Conservation (phyloP, 2,113 vertebrate genomes). For the Sus scrofa region DNA sequence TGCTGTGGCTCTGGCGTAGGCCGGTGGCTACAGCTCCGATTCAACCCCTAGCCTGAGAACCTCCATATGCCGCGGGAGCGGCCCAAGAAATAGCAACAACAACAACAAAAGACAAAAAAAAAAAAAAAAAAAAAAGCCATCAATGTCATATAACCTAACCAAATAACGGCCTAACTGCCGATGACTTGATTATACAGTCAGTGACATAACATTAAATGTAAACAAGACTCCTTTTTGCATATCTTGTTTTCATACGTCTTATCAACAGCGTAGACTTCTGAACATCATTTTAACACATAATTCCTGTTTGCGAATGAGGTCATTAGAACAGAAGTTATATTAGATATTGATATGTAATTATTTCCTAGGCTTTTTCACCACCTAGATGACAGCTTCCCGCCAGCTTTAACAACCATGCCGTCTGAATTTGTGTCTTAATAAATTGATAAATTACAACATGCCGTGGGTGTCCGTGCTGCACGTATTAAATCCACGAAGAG, state of each 20-base stretch:
- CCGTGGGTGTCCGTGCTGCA: neutral
- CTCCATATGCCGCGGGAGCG: too few species aligned
- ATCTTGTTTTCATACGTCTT: neutral
- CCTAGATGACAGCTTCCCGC: neutral
- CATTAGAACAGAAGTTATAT: neutral
- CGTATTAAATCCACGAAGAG: fast-evolving
- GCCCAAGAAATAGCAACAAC: too few species aligned
- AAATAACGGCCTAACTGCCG: neutral
- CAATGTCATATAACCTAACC: neutral
- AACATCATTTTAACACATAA: fast-evolving
- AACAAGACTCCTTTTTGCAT: neutral
- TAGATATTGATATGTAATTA: neutral
- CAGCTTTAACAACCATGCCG: neutral
- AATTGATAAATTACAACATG: too few species aligned
- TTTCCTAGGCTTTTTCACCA: neutral
- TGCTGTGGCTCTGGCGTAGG: too few species aligned
- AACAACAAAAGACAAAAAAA: too few species aligned
- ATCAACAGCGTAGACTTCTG: neutral
- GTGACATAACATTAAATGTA: neutral
- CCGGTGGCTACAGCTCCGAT: too few species aligned
- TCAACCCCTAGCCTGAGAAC: too few species aligned
- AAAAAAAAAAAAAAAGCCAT: neutral
- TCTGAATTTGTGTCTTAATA: neutral
- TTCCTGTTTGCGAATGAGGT: neutral
- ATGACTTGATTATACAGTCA: neutral